phyloP scores from a whole-genome alignment of 2,888 invertebrate genomes.

The Monoplex corrugatus region DNA sequence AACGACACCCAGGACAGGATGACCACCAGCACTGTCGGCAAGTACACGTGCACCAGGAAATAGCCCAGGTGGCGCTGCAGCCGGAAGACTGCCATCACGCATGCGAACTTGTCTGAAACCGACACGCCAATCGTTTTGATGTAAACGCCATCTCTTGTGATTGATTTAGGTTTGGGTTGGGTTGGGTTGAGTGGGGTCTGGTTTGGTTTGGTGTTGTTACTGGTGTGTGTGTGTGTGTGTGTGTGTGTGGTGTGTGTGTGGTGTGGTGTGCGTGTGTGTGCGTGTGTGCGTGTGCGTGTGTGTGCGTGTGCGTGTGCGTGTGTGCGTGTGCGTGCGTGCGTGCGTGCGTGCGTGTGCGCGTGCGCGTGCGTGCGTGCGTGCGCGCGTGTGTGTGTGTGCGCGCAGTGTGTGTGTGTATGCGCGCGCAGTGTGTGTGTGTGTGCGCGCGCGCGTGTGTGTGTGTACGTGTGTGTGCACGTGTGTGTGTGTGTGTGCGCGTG shows the following conservation, averaged over 20 bases:
- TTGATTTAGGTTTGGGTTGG: too few species aligned
- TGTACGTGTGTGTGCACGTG: too few species aligned
- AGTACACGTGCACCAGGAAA: constrained; percentile 77
- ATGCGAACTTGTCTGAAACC: constrained; percentile 49
- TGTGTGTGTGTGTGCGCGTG: too few species aligned
- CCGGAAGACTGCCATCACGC: constrained; percentile 85
- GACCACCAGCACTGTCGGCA: constrained; percentile 46
- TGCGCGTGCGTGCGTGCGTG: too few species aligned
- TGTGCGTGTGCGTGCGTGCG: not conserved
- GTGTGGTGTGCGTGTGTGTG: not conserved
- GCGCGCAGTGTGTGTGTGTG: too few species aligned
- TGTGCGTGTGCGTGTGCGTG: not conserved
- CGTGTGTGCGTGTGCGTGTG: not conserved
- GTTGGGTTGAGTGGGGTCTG: too few species aligned
- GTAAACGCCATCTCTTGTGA: not conserved
- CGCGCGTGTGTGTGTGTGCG: too few species aligned
- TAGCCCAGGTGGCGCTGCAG: constrained; percentile 91
- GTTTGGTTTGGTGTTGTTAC: too few species aligned
- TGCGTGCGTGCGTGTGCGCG: not conserved
- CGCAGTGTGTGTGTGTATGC: too few species aligned
- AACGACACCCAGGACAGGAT: constrained; percentile 49
- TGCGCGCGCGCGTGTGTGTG: too few species aligned
- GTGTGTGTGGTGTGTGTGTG: not conserved
- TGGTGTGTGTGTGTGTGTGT: too few species aligned
- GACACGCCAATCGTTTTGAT: not conserved